These are phyloP conservation scores for Hermaeophaga mercurialis DNA, from an alignment of 2,888 invertebrate species.

Conservation along the genomic window DNA sequence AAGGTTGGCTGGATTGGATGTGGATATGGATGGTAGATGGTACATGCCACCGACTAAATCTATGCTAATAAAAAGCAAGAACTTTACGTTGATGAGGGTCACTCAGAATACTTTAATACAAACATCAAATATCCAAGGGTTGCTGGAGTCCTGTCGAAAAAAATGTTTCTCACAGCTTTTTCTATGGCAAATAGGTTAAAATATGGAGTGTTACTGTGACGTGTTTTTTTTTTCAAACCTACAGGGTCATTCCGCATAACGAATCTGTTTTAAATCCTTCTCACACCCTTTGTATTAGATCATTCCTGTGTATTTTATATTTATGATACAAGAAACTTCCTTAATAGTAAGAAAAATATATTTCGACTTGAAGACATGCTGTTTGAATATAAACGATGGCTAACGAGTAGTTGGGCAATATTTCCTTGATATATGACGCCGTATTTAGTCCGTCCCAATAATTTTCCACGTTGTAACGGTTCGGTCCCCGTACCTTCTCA, in stretches of 20 bases:
- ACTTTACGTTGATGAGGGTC: constrained; percentile 40
- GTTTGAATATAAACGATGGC: constrained; percentile 9
- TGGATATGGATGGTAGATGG: constrained; percentile 12
- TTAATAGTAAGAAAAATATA: not conserved
- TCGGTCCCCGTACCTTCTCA: constrained; percentile 3
- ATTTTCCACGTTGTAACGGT: constrained; percentile 5
- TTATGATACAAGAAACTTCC: no score
- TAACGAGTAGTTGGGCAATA: not conserved
- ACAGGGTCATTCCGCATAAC: not conserved
- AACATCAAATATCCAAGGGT: constrained; percentile 25
- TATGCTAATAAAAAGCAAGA: constrained; percentile 40
- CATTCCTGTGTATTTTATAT: no score
- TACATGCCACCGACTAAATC: constrained; percentile 28
- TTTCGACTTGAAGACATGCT: constrained; percentile 5
- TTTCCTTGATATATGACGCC: constrained; percentile 6
- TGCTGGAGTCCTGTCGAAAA: not conserved
- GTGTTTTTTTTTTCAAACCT: not conserved
- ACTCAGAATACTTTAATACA: constrained; percentile 33
- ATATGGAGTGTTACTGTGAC: not conserved
- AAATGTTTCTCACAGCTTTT: constrained; percentile 1
- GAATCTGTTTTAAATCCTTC: no score
- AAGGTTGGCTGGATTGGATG: constrained; percentile 33
- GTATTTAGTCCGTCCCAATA: constrained; percentile 9
- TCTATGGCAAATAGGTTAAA: constrained; percentile 1
- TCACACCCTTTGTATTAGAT: no score